These are phyloP conservation scores for Gryllus longicercus DNA, from an alignment of 2,888 invertebrate species.

Conservation along the genomic window DNA sequence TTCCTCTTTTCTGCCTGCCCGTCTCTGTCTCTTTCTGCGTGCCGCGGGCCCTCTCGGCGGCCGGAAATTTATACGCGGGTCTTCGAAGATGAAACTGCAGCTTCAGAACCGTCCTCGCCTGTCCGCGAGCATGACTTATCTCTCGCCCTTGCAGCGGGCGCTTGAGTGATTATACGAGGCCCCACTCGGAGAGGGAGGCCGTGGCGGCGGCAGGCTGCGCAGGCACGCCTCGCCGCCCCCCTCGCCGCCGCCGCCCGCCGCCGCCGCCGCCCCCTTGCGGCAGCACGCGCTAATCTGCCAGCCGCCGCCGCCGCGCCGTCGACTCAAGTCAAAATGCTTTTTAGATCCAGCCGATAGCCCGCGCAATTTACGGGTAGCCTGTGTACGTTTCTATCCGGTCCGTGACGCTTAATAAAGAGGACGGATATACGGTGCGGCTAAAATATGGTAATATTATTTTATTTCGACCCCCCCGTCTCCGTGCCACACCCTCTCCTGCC, in stretches of 20 bases:
- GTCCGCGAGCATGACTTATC: neutral
- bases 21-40: too few relatives aligned
- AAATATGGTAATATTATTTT: conserved; percentile 17
- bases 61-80: neutral
- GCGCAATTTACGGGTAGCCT: neutral
- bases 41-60: too few relatives aligned
- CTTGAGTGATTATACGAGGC: neutral
- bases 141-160: neutral
- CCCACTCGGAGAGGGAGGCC: neutral
- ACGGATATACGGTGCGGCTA: conserved; percentile 6
- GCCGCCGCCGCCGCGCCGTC: neutral
- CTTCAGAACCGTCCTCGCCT: neutral
- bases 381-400: conserved; percentile 9
- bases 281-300: conserved; percentile 1
- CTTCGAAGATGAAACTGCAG: neutral
- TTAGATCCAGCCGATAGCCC: neutral
- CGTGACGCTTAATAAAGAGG: conserved; percentile 17
- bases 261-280: neutral
- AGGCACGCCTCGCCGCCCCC: neutral
- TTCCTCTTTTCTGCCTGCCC: neutral
- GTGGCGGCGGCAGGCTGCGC: neutral
- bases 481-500: neutral
- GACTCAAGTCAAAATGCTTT: conserved; percentile 11
- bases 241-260: neutral
- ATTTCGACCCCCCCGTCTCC: neutral